These are phyloP conservation scores for Polydrusus tereticollis DNA, from an alignment of 2,888 invertebrate species.

Conservation along the genomic window DNA sequence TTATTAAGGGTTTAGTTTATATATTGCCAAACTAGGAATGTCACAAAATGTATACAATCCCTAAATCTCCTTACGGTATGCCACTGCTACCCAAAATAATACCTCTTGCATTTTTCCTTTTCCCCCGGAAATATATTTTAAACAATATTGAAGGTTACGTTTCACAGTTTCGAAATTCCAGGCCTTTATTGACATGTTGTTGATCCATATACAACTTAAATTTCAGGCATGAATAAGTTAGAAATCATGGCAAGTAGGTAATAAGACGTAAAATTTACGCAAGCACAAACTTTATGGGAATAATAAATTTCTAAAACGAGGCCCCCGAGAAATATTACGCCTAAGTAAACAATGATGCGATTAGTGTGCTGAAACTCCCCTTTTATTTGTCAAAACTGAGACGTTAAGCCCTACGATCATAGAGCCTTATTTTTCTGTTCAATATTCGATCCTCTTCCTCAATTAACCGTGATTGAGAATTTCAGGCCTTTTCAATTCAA, in stretches of 20 bases:
- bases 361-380: not conserved
- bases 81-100: not conserved
- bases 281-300: constrained; percentile 7
- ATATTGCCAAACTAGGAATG: too few relatives aligned
- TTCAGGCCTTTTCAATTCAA: not conserved
- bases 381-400: not conserved
- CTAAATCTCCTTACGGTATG: too few relatives aligned
- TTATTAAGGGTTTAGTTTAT: too few relatives aligned
- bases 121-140: not conserved
- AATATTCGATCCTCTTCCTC: not conserved
- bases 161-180: not conserved
- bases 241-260: constrained; percentile 5
- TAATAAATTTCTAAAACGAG: constrained; percentile 1
- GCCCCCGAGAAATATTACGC: not conserved
- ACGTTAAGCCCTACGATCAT: not conserved
- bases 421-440: not conserved
- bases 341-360: not conserved
- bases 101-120: not conserved
- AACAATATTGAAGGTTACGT: not conserved
- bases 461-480: not conserved
- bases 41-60: too few relatives aligned
- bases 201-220: constrained; percentile 9
- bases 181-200: not conserved
- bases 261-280: constrained; percentile 11
- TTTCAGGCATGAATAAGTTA: not conserved